phyloP scores from a whole-genome alignment of 2,888 invertebrate genomes.

The Nephrotoma guestfalica region DNA sequence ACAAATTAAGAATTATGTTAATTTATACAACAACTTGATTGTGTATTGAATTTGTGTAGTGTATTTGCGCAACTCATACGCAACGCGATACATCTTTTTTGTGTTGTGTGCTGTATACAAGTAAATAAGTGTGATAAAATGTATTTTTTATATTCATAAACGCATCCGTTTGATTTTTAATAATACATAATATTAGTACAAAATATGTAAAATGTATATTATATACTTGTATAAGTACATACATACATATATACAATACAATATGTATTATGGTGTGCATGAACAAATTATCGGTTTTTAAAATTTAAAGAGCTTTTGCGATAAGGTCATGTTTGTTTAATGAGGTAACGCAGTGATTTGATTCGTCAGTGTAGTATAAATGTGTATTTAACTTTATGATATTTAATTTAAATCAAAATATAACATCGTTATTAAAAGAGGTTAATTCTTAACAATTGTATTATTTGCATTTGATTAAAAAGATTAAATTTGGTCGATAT shows the following conservation, averaged over 20 bases:
- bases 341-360: neutral
- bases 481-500: neutral
- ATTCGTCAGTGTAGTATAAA: neutral
- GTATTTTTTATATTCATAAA: neutral
- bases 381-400: no score
- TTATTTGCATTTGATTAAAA: neutral
- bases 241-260: neutral
- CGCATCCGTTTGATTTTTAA: neutral
- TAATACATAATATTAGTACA: neutral
- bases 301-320: neutral
- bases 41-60: neutral
- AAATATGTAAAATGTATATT: neutral
- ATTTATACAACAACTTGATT: neutral
- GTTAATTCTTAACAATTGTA: neutral
- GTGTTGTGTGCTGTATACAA: neutral
- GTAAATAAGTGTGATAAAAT: neutral
- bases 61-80: neutral
- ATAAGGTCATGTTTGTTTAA: neutral
- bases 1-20: neutral
- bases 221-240: neutral
- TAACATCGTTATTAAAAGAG: no score
- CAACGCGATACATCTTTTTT: neutral
- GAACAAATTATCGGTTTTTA: neutral
- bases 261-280: neutral
- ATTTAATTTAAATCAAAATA: no score